These are phyloP conservation scores for Cybosia mesomella DNA, from an alignment of 2,888 invertebrate species.

Conservation along the genomic window DNA sequence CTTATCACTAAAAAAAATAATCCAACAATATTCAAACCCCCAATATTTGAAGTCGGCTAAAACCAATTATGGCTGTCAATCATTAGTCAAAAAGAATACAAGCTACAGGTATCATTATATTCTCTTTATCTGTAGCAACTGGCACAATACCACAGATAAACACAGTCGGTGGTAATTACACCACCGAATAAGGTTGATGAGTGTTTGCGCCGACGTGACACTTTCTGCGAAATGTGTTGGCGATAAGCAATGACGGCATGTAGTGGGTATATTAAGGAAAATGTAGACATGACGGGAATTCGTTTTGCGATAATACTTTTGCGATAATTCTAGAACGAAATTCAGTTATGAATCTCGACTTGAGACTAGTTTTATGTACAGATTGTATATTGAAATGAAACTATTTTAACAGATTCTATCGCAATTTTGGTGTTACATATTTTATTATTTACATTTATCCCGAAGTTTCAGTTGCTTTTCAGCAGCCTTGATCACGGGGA, in stretches of 20 bases:
- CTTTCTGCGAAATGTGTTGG: background rate
- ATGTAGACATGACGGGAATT: background rate
- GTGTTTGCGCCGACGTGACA: background rate
- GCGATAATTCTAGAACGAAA: no score
- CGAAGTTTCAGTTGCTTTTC: no score
- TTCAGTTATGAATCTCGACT: no score
- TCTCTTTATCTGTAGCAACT: conserved; percentile 4
- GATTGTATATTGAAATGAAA: no score
- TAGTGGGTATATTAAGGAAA: background rate
- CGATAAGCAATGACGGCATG: background rate
- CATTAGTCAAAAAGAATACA: background rate
- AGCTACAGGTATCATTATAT: conserved; percentile 18
- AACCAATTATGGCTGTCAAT: conserved; percentile 5
- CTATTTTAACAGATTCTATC: no score
- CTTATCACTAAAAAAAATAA: background rate
- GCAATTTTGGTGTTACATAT: no score
- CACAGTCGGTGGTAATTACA: conserved; percentile 15
- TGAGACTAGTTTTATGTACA: no score
- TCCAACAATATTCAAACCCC: background rate
- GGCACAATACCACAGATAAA: conserved; percentile 14
- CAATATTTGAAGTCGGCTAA: background rate
- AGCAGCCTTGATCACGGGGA: no score
- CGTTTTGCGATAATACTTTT: background rate
- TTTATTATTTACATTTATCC: no score
- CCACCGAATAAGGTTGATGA: conserved; percentile 28